Evolutionary conservation across 2,113 vertebrate genomes (phyloP).

Genomic region (Trochalopteron elliotii): DNA sequence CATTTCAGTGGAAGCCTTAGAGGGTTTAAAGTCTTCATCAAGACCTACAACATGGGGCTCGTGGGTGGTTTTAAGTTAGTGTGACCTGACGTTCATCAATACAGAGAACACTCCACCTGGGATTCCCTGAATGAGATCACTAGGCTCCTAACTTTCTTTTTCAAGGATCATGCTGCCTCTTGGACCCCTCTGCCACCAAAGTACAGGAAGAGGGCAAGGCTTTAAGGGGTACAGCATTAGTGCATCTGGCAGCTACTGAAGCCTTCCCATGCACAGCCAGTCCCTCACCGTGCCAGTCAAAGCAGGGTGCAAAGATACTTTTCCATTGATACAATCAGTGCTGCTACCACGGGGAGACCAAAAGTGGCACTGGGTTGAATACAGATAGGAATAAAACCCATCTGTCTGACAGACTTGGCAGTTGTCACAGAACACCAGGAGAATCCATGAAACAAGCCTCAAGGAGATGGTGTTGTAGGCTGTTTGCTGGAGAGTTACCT

Average conservation of each 20-base stretch:
- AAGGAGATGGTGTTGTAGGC: background rate
- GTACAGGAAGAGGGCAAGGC: background rate
- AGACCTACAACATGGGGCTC: background rate
- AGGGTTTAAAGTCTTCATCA: background rate
- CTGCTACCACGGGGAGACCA: background rate
- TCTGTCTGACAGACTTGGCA: background rate
- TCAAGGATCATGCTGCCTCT: background rate
- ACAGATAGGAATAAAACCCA: background rate
- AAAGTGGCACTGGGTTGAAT: background rate
- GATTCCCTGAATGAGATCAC: background rate
- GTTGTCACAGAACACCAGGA: background rate
- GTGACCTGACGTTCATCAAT: background rate
- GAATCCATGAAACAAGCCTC: background rate
- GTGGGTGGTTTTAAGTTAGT: background rate
- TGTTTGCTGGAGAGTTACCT: background rate
- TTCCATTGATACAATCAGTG: background rate
- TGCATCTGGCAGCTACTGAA: background rate
- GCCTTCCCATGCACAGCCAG: fast-evolving
- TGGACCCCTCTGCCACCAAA: background rate
- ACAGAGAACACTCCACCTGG: background rate
- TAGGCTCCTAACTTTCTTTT: background rate
- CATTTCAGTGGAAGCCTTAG: background rate
- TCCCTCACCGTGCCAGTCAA: background rate
- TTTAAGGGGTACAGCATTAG: background rate
- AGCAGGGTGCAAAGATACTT: background rate